Base-by-base conservation (phyloP, 2,888 invertebrate genomes). In the Nebria brevicollis region DNA sequence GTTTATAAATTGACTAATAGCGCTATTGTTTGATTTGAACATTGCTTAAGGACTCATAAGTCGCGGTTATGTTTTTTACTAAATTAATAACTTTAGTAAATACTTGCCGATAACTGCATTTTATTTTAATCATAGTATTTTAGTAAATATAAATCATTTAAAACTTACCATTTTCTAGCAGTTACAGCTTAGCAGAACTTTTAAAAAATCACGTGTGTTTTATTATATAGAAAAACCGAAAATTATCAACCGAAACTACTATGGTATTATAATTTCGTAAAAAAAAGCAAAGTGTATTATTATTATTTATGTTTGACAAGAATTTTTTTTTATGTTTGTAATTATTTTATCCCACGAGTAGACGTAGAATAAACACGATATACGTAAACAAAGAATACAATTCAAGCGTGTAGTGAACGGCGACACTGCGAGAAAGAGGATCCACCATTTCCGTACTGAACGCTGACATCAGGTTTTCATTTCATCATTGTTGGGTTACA, bases 361-460 rank as follows among this genome's bases (percentile, higher is more conserved):
- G 11, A 25, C 70, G 26, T 13, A 54, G 54, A 11, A 54, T 11
- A 13, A 54, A 54, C 54, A 54, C 54, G 54, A 8, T 54, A 70
- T 6, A 25, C 13, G 25, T 70, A 70, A 70, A 70, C 70, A 70
- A 70, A 70, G 70, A 70, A 10, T 5, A 20, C 70, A 70, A 25
- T 34, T 26, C 7, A 70, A n/a, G 34, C 70, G 70, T 70, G 20
- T 11, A 25, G 70, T 70, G 25, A 20, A 70, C 70, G 25, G 70
- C 70, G 25, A 70, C 70, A 70, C 20, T 70, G 34, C 26, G 34
- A 65, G 78, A 65, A 78, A 78, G 34, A 42, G 41, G 73, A 78
- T 73, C 72, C 70, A 42, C 7, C 25, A 78, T 65, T 78, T 78
- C 78, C 78, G 72, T 20, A 54, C 43, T 41, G 42, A 73, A 78